These are phyloP conservation scores for Psococerastis gibbosa DNA, from an alignment of 2,888 invertebrate species.

Conservation along the genomic window DNA sequence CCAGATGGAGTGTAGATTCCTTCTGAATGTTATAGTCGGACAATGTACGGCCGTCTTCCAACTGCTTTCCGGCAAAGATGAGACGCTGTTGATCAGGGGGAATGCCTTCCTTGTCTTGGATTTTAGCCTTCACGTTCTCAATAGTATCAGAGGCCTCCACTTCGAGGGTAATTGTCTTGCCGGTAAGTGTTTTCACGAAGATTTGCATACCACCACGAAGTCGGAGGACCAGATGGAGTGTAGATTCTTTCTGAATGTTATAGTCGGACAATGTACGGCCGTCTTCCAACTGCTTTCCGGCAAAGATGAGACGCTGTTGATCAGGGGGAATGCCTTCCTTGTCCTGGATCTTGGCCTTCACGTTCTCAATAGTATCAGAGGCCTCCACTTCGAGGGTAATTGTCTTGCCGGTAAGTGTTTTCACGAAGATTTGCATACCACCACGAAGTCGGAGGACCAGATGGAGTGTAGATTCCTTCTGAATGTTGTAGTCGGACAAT, in stretches of 20 bases:
- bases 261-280: conserved; percentile 34
- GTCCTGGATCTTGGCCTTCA: conserved; percentile 77
- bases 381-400: conserved; percentile 83
- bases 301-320: conserved; percentile 76
- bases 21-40: conserved; percentile 36
- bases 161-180: conserved; percentile 28
- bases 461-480: conserved; percentile 33
- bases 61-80: conserved; percentile 49
- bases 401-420: conserved; percentile 83
- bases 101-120: conserved; percentile 75
- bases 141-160: conserved; percentile 60
- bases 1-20: conserved; percentile 67
- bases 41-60: conserved; percentile 35
- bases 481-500: conserved; percentile 34
- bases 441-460: conserved; percentile 34
- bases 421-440: conserved; percentile 89
- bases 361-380: conserved; percentile 83
- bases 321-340: conserved; percentile 72
- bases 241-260: conserved; percentile 46
- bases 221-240: conserved; percentile 66
- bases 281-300: conserved; percentile 40
- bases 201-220: conserved; percentile 64
- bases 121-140: conserved; percentile 84
- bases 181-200: conserved; percentile 29
- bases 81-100: conserved; percentile 68